Base-by-base conservation (phyloP, 1,140 invertebrate species). In the Drosophila fuyamai region DNA sequence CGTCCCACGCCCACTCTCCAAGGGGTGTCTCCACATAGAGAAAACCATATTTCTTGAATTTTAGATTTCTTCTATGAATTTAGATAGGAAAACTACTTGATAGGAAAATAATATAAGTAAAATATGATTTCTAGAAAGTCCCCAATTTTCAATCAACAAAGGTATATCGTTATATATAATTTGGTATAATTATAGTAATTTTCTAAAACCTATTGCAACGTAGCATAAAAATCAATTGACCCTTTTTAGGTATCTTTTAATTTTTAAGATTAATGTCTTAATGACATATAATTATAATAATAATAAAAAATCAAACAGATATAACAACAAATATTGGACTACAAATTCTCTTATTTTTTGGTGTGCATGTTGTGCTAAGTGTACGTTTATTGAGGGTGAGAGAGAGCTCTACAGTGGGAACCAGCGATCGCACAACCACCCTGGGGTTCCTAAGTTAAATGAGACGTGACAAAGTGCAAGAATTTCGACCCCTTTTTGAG, bases 401-500 rank as follows among this genome's bases (percentile, higher is more conserved):
- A 38, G 38, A 43, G 8, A 16, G 16, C 47, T 43, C 55, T 63
- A 13, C 35, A 61, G 56, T 73, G 70, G 57, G 70, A 73, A 75
- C 72, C 50, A 76, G 54, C 32, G 62, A 70, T 77, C 63, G 29
- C 55, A 51, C 38, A 72, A 58, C 68, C 53, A 51, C 73, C 73
- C 53, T 40, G 47, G 65, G 65, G 65, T 43, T 63, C 40, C 47
- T 46, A 44, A 63, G 83, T 84, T 88, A 83, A 88, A 89, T 88
- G 83, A 89, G 80, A 77, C 83, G 83, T 88, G 80, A 89, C 83
- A 80, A 89, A 88, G 79, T 76, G 71, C 76, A 79, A 70, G 76
- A 63, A 71, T 78, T 76, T 58, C 79, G 79, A 47, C 41, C 47
- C 62, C 56, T 66, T 29, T 23, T 10, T 6, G 14, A 10, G 32